Base-by-base conservation (phyloP, 1,140 invertebrate species). In the Diabrotica undecimpunctata region DNA sequence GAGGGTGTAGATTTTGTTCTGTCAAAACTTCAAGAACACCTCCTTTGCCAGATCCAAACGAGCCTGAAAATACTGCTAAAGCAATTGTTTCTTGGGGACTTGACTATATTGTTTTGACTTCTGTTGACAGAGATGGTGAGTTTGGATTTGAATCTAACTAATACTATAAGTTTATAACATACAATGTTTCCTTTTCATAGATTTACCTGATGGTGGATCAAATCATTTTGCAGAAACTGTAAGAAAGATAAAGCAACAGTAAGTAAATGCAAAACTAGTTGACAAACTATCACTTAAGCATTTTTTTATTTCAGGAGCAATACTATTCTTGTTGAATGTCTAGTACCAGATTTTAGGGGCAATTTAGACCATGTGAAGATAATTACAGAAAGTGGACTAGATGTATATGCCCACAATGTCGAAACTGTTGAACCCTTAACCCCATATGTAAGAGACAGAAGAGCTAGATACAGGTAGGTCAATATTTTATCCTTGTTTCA, bases 71-170 rank as follows among this genome's bases (percentile, higher is more conserved):
- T 79, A 99, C 97, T 5, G 97, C 96, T 3, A 85, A 82, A 64
- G 97, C 97, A 5, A 91, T 99, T 70, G 86, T 88, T 55, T 87
- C 91, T 53, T 99, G 97, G 97, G 94, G 94, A 9, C 81, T 99
- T 8, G 94, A 97, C 78, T 99, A 99, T 81, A 90, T 99, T 66
- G 97, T 99, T 14, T 80, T 99, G 5, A 99, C 98, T 5, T 98
- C 96, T 11, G 97, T 99, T 0, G 97, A 99, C 80, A 85, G 98
- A 79, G 97, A 98, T 85, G 95, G 90, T 92, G 73, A 61, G 51
- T 67, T 6, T 35, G n/a, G 7, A 14, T 38, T 38, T 51, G 52
- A 57, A 60, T 46, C 55, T 46, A 54, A 35, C 50, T 57, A 52
- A 60, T 53, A 13, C 46, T 5, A 11, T 65, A 14, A 60, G 9